Base-by-base conservation (phyloP, 2,888 invertebrate species). In the Agrilus mali region DNA sequence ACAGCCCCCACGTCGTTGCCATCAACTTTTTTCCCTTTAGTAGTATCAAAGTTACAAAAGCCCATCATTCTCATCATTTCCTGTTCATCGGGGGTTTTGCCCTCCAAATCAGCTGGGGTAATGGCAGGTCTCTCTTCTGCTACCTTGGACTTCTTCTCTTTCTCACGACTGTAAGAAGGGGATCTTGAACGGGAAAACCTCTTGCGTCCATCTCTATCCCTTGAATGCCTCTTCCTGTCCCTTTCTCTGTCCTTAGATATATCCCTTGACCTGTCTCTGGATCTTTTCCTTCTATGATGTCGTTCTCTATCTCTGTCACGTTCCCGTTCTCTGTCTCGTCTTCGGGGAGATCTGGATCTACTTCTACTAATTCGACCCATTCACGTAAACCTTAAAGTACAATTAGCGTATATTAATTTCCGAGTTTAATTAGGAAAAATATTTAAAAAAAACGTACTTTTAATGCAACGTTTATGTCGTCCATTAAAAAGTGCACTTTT, bases 41-140 rank as follows among this genome's bases (percentile, higher is more conserved):
- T 96, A 0, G 90, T 82, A 62, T 95, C 89, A 66, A 98, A 98
- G 49, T 81, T 85, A 66, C 88, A 86, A 67, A 98, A 98, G 14
- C 97, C 98, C 96, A 98, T 96, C 47, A 88, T 70, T 65, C 86
- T 86, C 69, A 93, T 80, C 94, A 97, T 95, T 64, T 90, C 90
- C 55, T 88, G 83, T 66, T 93, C 92, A 57, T 92, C 92, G 2
- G 86, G 82, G 17, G 85, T 79, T 69, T 94, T 90, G 16, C 92
- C 93, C 67, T 86, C 86, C 54, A 94, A 71, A 66, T 93, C 92
- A 13, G 87, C 86, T 49, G 87, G 90, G 58, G 78, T 76, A 50
- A 83, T 73, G 52, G 75, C 73, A 14, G 82, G 82, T 42, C 80
- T 74, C 55, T 80, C 80, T 27, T 64, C 59, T 20, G 57, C 46